A percentile compares a stretch with the other conserved stretches of the same genome.
Conservation (phyloP, 2,797 vertebrate species). For the Propithecus perrieri region DNA sequence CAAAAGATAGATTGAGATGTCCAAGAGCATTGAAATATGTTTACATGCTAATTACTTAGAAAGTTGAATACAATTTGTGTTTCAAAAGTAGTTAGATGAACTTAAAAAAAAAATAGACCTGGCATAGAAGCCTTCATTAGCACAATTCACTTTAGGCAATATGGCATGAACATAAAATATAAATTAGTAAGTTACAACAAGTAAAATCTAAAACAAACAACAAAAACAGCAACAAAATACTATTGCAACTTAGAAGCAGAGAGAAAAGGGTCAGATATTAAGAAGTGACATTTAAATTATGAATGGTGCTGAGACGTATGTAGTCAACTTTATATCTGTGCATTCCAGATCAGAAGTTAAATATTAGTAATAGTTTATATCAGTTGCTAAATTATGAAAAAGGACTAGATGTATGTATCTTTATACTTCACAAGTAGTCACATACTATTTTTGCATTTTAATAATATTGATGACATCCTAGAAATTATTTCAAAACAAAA, state of each 20-base stretch:
- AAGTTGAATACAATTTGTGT: background rate
- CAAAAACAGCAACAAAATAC: background rate
- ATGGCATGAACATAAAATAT: background rate
- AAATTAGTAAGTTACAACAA: background rate
- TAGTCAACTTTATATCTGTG: background rate
- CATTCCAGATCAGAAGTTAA: background rate
- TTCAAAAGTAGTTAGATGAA: background rate
- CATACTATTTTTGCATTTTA: background rate
- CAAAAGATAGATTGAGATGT: background rate
- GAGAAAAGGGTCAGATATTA: background rate
- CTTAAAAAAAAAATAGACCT: background rate
- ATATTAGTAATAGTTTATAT: background rate
- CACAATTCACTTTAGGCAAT: background rate
- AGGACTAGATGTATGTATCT: background rate
- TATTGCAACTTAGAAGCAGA: background rate
- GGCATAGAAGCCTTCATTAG: background rate
- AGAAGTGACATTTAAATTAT: background rate
- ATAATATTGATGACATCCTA: background rate
- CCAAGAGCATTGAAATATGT: background rate
- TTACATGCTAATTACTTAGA: background rate
- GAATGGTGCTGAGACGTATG: background rate
- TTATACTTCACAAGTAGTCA: background rate
- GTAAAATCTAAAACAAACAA: background rate
- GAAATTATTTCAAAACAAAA: constrained; percentile 3
- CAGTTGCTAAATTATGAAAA: background rate